Base-by-base conservation (phyloP, 2,888 invertebrate genomes). In the Fragum whitleyi region DNA sequence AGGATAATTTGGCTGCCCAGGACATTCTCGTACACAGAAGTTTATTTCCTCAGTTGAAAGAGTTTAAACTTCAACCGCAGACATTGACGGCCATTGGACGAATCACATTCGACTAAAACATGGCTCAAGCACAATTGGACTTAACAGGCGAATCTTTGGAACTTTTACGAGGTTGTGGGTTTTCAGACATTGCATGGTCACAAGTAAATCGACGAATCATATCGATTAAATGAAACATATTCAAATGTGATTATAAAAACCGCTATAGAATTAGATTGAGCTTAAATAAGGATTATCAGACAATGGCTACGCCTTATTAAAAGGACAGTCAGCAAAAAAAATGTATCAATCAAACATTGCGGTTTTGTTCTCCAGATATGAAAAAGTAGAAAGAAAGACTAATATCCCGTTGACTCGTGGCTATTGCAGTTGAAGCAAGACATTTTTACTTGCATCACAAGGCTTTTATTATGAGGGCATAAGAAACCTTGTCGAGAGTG, bases 391-490 rank as follows among this genome's bases (percentile, higher is more conserved):
- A 28, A 28, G 36, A 69, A 2, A 9, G 69, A 53, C n/a, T 69
- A 26, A 29, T 26, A 23, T 53, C 69, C 1, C 53, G 70, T n/a
- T 39, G 74, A 79, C 11, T 70, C 55, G 9, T 79, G 79, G 79
- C 70, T 74, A 21, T 7, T 57, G 2, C 79, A 79, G 53, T 69
- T 79, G 36, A 51, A 70, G 32, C 74, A 70, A 1, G 26, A 79
- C 29, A 79, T 74, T 39, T 51, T 36, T 74, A 23, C n/a, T 79
- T 19, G 28, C 53, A 6, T 53, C 28, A 11, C 11, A 51, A 51
- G 53, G 53, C 2, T 69, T 69, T 53, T 53, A 5, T 28, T 69
- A 69, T 29, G 11, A 14, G 26, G 69, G 69, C 51, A 53, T 14
- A 28, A 32, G 69, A 9, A 53, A 69, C 26, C 51, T 28, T n/a